These are phyloP conservation scores for Clepsis dumicolana DNA, from an alignment of 2,888 invertebrate genomes.

Conservation along the genomic window DNA sequence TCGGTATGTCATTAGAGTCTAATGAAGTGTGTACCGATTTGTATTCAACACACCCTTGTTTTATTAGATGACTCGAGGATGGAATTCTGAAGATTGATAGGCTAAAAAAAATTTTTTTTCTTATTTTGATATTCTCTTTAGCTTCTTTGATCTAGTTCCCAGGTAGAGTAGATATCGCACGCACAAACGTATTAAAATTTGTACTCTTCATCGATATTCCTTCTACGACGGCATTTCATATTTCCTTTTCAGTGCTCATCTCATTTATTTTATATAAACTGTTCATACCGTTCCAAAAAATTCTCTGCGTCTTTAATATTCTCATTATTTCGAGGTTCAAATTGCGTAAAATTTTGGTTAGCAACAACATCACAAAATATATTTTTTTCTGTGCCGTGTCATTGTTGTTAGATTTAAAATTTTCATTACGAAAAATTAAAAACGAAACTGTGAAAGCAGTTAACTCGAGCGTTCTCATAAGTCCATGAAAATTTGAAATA, in stretches of 20 bases:
- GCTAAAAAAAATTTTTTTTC: no score
- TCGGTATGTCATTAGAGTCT: constrained; percentile 28
- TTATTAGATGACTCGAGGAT: not conserved
- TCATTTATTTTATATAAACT: not conserved
- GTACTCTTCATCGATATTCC: not conserved
- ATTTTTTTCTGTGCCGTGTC: no score
- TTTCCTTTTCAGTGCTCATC: not conserved
- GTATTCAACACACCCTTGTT: constrained; percentile 21
- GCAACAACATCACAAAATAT: no score
- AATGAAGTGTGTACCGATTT: constrained; percentile 32
- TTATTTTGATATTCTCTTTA: not conserved
- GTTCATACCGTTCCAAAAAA: not conserved
- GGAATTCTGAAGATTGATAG: no score
- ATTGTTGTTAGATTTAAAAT: not conserved
- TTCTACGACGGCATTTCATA: not conserved
- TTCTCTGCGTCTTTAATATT: not conserved
- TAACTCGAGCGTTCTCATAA: not conserved
- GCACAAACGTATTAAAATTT: not conserved
- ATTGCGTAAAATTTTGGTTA: no score
- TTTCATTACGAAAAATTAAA: not conserved
- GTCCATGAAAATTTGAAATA: constrained; percentile 5
- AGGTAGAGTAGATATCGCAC: not conserved
- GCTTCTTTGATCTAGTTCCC: not conserved
- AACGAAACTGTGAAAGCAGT: no score
- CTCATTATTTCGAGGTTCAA: not conserved